These are phyloP conservation scores for Drosophila subpulchrella DNA, from an alignment of 1,140 invertebrate genomes.

Conservation along the genomic window DNA sequence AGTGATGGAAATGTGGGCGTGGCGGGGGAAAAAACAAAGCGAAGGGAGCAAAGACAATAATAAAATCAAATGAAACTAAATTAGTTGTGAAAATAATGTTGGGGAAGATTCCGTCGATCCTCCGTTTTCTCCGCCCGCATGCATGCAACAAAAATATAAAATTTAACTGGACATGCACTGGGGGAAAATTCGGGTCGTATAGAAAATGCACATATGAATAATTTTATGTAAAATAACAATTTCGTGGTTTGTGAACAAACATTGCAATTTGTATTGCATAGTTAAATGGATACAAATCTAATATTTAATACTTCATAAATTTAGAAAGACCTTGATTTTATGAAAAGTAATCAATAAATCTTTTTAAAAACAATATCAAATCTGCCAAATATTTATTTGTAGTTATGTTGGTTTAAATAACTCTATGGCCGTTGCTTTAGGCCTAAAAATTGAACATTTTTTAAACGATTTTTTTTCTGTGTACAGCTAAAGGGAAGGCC, in stretches of 20 bases:
- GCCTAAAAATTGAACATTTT: too few relatives aligned
- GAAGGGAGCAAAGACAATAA: constrained; percentile 38
- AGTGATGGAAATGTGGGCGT: constrained; percentile 42
- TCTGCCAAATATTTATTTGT: too few relatives aligned
- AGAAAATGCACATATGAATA: not conserved
- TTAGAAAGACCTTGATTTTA: too few relatives aligned
- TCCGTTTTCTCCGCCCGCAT: not conserved
- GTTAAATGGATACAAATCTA: too few relatives aligned
- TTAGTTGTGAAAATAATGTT: constrained; percentile 24
- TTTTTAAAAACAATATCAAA: too few relatives aligned
- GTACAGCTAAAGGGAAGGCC: not conserved
- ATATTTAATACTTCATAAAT: too few relatives aligned
- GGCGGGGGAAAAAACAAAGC: constrained; percentile 12
- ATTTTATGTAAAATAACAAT: too few relatives aligned
- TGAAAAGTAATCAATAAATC: too few relatives aligned
- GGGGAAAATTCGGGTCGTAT: not conserved
- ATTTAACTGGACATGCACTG: constrained; percentile 5
- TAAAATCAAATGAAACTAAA: constrained; percentile 62
- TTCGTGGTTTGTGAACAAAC: too few relatives aligned
- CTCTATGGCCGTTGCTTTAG: too few relatives aligned
- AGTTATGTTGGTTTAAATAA: too few relatives aligned
- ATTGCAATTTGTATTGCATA: too few relatives aligned
- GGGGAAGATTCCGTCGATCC: not conserved
- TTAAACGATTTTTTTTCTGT: not conserved
- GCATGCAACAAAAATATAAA: not conserved